Percentiles rank a stretch among this genome's conserved stretches.
Evolutionary conservation across 1,140 invertebrate genomes (phyloP).

Genomic region (Hyles euphorbiae): DNA sequence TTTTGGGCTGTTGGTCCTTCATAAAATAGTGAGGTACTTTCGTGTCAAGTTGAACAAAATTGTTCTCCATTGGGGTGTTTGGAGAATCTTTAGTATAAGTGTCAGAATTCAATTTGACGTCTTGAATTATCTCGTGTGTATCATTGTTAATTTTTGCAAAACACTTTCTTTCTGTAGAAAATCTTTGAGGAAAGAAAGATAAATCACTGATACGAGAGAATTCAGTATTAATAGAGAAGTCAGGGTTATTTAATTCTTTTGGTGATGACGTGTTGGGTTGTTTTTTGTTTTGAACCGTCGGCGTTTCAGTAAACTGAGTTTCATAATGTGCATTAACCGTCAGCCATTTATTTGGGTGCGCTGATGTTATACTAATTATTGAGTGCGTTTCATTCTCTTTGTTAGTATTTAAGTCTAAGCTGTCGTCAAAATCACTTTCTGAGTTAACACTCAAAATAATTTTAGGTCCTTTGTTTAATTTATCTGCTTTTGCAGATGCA

Average conservation of each 20-base stretch:
- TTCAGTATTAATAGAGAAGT: constrained; percentile 67
- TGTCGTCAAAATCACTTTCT: constrained; percentile 56
- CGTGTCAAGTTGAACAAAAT: constrained; percentile 25
- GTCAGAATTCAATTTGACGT: constrained; percentile 58
- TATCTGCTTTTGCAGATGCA: constrained; percentile 36
- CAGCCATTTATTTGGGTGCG: constrained; percentile 51
- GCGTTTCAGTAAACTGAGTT: constrained; percentile 35
- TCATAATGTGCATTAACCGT: constrained; percentile 33
- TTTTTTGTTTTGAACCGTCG: constrained; percentile 45
- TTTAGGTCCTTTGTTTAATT: constrained; percentile 52
- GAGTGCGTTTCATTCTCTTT: constrained; percentile 62
- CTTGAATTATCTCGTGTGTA: constrained; percentile 52
- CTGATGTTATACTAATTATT: constrained; percentile 47
- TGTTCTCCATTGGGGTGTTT: constrained; percentile 38
- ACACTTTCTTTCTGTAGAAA: constrained; percentile 68
- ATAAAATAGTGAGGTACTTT: constrained; percentile 29
- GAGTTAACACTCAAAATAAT: constrained; percentile 58
- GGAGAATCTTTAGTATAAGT: constrained; percentile 73
- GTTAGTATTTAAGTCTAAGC: constrained; percentile 47
- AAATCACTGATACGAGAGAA: constrained; percentile 65
- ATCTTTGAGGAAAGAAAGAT: constrained; percentile 67
- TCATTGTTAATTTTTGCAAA: constrained; percentile 54
- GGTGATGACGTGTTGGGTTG: constrained; percentile 67
- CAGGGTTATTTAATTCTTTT: constrained; percentile 61
- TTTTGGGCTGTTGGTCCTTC: constrained; percentile 42